These are phyloP conservation scores for Athalia cordata DNA, from an alignment of 2,888 invertebrate species.

Conservation along the genomic window DNA sequence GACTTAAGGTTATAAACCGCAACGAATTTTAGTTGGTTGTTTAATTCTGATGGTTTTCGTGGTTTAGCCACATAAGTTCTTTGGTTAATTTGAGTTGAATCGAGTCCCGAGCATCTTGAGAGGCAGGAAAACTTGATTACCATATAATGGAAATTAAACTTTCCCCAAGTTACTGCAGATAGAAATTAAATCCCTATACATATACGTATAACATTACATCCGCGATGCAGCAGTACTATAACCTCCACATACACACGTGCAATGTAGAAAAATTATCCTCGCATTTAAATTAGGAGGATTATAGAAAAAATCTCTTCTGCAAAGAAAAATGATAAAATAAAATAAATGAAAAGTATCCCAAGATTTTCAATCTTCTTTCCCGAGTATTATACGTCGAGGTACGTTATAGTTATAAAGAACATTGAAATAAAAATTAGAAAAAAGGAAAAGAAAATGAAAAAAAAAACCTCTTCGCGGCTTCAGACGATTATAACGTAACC, in stretches of 20 bases:
- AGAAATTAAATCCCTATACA: slow-evolving; percentile 69
- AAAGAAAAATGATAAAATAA: too few species aligned
- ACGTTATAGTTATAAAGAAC: too few species aligned
- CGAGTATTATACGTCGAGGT: too few species aligned
- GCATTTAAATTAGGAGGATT: not conserved
- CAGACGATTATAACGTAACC: slow-evolving; percentile 1
- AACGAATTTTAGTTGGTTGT: too few species aligned
- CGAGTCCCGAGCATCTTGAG: slow-evolving; percentile 46
- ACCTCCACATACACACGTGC: slow-evolving; percentile 8
- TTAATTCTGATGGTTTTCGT: too few species aligned
- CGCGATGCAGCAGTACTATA: slow-evolving; percentile 44
- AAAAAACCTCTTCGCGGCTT: not conserved
- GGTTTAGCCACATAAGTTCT: too few species aligned
- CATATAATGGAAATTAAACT: slow-evolving; percentile 64
- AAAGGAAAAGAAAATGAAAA: too few species aligned
- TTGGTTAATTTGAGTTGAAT: not conserved
- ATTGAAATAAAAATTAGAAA: too few species aligned
- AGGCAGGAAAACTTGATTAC: slow-evolving; percentile 66
- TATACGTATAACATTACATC: slow-evolving; percentile 43
- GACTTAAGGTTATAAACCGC: too few species aligned
- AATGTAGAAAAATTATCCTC: slow-evolving; percentile 10
- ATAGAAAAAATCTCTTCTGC: too few species aligned
- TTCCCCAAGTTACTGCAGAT: slow-evolving; percentile 51
- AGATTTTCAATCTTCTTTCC: too few species aligned
- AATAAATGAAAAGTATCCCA: too few species aligned